Evolutionary conservation across 2,888 invertebrate species (phyloP), one percentile per base, ranked within the genome.

Genomic region (Malthinus seriepunctatus): DNA sequence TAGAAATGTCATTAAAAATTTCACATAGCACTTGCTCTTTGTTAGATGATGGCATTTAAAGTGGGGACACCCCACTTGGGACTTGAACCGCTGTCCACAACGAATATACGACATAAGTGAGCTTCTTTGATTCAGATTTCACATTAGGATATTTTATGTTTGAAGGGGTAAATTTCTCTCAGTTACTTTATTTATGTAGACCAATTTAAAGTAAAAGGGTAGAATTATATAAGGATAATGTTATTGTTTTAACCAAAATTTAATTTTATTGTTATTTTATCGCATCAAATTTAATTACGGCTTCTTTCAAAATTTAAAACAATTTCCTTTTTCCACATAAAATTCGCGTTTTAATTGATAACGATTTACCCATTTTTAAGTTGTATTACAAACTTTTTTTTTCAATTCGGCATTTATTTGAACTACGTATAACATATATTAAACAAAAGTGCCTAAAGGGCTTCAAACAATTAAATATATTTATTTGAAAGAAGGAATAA

Each of bases 1-100:
- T 67, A 63, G 67, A 73, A 73, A 73, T 73, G 73, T 69, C 73
- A 73, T 73, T 72, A 73, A 73, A 73, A 73, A 72, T 71, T 71
- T 71, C 71, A 71, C 70, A 71, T 69, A 64, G 70, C 71, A 71
- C 71, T 71, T 70, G 71, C 67, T 70, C 69, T 72, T 69, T 71
- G 70, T 70, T 67, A 64, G 60, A 60, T 63, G 68, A 68, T 71
- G 71, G 71, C 71, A 71, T 71, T 71, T 66, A 64, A 67, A 67
- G 67, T 62, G 63, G 65, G 68, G 66, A 61, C 62, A 52, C 60
- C 65, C 63, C 67, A 62, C 63, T 62, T 56, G 67, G 65, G 66
- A 63, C 60, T 55, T 48, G 57, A 59, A 55, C 63, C 63, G 56
- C 60, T 63, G 66, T 63, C 62, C 66, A 63, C 60, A 57, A 51